Conservation (phyloP, 53 echinoderm and acorn worm species). For the Henricia sp. region DNA sequence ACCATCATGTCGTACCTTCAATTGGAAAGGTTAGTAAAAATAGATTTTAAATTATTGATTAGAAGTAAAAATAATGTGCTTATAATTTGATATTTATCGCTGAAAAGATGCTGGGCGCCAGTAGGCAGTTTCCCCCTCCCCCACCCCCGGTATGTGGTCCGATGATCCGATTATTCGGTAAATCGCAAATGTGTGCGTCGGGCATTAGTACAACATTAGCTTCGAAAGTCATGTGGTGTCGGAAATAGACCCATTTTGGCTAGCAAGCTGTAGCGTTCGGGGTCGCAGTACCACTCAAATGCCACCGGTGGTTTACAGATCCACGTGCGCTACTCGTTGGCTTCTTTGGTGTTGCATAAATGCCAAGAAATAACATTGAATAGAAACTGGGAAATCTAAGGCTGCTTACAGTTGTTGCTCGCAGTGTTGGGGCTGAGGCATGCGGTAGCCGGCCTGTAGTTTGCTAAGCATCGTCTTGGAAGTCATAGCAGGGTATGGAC, state of each 20-base stretch:
- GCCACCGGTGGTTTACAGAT: background rate
- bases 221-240: background rate
- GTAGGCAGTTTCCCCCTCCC: background rate
- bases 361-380: background rate
- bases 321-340: too few species aligned
- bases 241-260: background rate
- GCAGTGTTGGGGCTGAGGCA: conserved; percentile 73
- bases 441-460: conserved; percentile 61
- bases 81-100: background rate
- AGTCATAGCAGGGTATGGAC: conserved; percentile 70
- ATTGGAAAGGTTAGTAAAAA: background rate
- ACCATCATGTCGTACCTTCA: conserved; percentile 62
- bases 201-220: too few species aligned
- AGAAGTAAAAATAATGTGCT: background rate
- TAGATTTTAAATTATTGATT: background rate
- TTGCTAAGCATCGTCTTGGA: conserved; percentile 45
- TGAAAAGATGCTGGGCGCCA: background rate
- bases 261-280: background rate
- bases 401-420: conserved; percentile 66
- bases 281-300: too few species aligned
- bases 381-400: background rate
- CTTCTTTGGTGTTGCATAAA: too few species aligned
- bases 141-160: too few species aligned
- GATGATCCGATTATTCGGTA: too few species aligned
- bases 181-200: too few species aligned